These are phyloP conservation scores for Apamea epomidion DNA, from an alignment of 2,888 invertebrate species.

Conservation along the genomic window DNA sequence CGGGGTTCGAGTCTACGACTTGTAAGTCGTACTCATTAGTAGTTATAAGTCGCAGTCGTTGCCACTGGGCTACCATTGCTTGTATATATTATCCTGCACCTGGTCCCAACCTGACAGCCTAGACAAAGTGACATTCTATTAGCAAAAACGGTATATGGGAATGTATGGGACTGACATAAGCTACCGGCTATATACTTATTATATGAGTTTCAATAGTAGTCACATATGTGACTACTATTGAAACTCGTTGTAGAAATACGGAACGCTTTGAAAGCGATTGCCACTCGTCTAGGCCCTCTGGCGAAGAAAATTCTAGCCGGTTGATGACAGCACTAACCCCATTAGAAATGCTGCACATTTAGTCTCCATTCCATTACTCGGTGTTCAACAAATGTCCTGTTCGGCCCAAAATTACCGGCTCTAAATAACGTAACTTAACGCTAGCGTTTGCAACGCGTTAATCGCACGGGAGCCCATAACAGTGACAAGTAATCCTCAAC, in stretches of 20 bases:
- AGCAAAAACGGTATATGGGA: too few species aligned
- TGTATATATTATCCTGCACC: too few species aligned
- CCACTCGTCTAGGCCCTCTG: not conserved
- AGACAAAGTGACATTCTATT: too few species aligned
- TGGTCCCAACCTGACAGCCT: too few species aligned
- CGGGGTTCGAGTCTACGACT: too few species aligned
- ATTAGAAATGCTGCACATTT: slow-evolving; percentile 25
- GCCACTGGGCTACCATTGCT: too few species aligned
- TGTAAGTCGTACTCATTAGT: too few species aligned
- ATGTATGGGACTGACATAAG: too few species aligned
- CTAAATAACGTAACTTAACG: slow-evolving; percentile 65
- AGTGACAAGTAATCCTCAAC: slow-evolving; percentile 78
- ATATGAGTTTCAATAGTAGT: too few species aligned
- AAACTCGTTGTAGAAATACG: not conserved
- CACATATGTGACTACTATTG: not conserved
- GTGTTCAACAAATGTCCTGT: slow-evolving; percentile 35
- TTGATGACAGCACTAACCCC: slow-evolving; percentile 22
- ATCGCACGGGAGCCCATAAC: slow-evolving; percentile 71
- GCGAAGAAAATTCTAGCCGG: not conserved
- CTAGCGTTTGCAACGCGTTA: slow-evolving; percentile 66
- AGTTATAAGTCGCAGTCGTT: too few species aligned
- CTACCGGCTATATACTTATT: too few species aligned
- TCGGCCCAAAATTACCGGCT: slow-evolving; percentile 43
- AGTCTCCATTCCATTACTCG: slow-evolving; percentile 28
- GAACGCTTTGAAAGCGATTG: not conserved